phyloP scores from a whole-genome alignment of 2,113 vertebrate genomes.

The Ammospiza caudacuta region DNA sequence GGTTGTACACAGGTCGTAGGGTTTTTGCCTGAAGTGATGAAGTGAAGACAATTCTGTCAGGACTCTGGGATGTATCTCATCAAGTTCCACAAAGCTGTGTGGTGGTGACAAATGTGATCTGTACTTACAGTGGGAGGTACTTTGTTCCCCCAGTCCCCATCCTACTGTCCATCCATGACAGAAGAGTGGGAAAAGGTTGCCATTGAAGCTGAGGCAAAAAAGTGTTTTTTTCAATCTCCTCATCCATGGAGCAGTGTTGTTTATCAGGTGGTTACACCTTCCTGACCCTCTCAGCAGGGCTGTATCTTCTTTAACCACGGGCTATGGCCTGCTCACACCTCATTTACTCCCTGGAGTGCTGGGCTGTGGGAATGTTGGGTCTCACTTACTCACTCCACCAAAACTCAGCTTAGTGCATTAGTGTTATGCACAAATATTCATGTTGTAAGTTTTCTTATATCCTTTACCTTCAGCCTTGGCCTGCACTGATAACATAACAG shows the following conservation, averaged over 20 bases:
- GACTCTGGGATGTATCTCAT: not conserved
- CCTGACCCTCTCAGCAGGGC: not conserved
- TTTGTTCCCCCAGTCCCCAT: not conserved
- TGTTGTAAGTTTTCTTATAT: not conserved
- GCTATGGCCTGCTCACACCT: not conserved
- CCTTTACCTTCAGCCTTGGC: not conserved
- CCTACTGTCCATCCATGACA: not conserved
- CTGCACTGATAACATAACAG: not conserved
- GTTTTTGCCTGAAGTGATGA: not conserved
- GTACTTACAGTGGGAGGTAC: not conserved
- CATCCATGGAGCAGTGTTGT: rapidly evolving
- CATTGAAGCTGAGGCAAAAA: not conserved
- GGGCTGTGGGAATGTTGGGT: not conserved
- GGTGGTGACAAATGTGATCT: too few species aligned
- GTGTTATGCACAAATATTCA: not conserved
- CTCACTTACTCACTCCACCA: not conserved
- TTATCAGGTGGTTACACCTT: not conserved
- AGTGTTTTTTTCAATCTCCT: not conserved
- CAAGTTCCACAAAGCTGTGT: not conserved
- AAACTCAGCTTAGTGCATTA: not conserved
- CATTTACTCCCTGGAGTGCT: not conserved
- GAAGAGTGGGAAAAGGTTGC: not conserved
- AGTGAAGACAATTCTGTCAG: not conserved
- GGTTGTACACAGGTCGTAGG: not conserved
- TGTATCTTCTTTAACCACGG: not conserved